A percentile compares a stretch with the other conserved stretches of the same genome.
phyloP scores from a whole-genome alignment of 2,797 vertebrate genomes.

The Tympanoctomys barrerae region DNA sequence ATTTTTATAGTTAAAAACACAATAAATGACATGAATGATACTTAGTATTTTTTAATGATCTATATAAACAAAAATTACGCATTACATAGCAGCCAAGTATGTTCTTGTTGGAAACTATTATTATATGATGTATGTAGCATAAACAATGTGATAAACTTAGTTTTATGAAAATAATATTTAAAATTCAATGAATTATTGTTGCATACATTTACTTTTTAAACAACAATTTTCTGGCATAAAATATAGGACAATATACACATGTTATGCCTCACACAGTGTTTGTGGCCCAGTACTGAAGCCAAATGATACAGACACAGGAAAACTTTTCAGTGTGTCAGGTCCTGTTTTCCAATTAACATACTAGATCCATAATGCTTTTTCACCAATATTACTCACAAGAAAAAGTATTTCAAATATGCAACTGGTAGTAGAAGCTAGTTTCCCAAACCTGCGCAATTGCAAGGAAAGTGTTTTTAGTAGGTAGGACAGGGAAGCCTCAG shows the following conservation, averaged over 20 bases:
- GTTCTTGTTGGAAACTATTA: background rate
- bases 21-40: background rate
- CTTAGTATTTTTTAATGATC: background rate
- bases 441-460: background rate
- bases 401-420: background rate
- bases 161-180: slow-evolving; percentile 44
- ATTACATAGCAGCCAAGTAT: background rate
- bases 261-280: background rate
- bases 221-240: background rate
- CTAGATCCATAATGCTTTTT: background rate
- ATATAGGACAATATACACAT: background rate
- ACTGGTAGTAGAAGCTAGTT: background rate
- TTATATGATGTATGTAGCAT: background rate
- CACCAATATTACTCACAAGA: background rate
- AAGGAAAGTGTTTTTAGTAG: background rate
- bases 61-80: background rate
- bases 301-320: background rate
- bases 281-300: background rate
- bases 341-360: background rate
- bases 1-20: background rate
- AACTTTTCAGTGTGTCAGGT: background rate
- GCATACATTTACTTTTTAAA: background rate
- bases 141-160: background rate
- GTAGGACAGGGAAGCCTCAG: background rate
- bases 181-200: background rate